These are phyloP conservation scores for Ceryle rudis DNA, from an alignment of 2,797 vertebrate species.

Conservation along the genomic window DNA sequence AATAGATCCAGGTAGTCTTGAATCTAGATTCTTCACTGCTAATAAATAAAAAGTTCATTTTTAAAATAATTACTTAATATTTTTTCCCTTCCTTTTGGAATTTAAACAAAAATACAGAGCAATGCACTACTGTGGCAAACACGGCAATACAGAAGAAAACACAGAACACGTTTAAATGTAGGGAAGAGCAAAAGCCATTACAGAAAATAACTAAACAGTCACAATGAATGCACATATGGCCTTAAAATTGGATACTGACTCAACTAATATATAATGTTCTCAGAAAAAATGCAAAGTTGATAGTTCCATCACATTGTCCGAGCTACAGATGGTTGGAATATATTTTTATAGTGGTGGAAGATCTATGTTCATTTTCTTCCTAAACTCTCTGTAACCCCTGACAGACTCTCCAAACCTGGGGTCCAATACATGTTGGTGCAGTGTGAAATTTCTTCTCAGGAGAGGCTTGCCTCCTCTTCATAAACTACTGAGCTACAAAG, in stretches of 20 bases:
- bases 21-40: neutral
- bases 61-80: neutral
- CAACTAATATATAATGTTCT: neutral
- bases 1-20: neutral
- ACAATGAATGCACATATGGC: neutral
- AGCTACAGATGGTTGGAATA: neutral
- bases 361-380: neutral
- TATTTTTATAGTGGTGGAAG: neutral
- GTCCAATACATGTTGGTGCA: neutral
- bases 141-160: neutral
- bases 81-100: neutral
- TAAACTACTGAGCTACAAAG: neutral
- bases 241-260: neutral
- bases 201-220: neutral
- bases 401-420: neutral
- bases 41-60: neutral
- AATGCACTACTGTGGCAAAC: neutral
- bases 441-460: neutral
- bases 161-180: neutral
- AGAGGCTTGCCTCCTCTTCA: neutral
- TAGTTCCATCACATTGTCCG: neutral
- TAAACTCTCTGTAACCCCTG: neutral
- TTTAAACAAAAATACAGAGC: neutral
- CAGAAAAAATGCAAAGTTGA: neutral
- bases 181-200: neutral